Evolutionary conservation across 2,113 vertebrate genomes (phyloP).

Genomic region (Lagenorhynchus albirostris): DNA sequence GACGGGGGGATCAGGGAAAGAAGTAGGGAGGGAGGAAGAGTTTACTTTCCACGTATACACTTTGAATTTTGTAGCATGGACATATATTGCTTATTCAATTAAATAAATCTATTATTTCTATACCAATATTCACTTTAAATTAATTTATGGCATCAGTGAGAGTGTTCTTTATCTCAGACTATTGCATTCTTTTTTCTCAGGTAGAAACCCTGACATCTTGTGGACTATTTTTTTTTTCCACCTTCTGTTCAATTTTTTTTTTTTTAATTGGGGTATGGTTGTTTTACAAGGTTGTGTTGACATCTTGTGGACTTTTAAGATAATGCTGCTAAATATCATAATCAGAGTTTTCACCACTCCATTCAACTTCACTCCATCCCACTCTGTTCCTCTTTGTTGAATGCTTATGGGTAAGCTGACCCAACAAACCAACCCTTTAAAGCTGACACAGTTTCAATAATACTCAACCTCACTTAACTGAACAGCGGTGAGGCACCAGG

Average conservation of each 20-base stretch:
- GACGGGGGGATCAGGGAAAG: background rate
- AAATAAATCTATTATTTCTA: background rate
- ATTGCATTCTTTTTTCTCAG: background rate
- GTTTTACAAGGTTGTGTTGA: background rate
- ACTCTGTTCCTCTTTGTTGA: background rate
- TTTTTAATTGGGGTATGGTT: no score
- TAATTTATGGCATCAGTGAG: background rate
- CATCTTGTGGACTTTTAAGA: slow-evolving; percentile 52
- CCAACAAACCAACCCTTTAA: background rate
- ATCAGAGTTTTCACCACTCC: background rate
- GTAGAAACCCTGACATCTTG: slow-evolving; percentile 60
- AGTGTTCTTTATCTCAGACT: background rate
- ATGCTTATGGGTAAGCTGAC: background rate
- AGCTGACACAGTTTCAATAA: background rate
- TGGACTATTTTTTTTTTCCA: background rate
- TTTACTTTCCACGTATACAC: background rate
- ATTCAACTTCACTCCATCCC: background rate
- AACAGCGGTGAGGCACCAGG: background rate
- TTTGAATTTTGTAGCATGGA: background rate
- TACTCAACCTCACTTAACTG: background rate
- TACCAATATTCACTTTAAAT: background rate
- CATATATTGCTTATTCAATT: background rate
- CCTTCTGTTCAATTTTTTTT: no score
- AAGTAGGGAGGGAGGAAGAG: background rate
- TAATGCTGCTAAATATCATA: background rate